phyloP scores from a whole-genome alignment of 2,888 invertebrate species.

The Calliphora vomitoria region DNA sequence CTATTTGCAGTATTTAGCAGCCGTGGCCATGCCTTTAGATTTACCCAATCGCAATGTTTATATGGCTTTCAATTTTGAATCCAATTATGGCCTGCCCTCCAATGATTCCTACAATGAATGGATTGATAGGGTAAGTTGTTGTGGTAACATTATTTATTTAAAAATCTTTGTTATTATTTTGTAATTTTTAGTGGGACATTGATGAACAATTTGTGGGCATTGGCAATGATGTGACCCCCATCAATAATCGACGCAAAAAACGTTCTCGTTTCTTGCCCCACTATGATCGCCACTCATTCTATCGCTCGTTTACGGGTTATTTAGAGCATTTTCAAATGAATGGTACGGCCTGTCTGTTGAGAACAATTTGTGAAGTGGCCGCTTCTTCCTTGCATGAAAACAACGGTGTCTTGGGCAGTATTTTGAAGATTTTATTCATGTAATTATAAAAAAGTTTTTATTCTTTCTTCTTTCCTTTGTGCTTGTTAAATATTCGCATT shows the following conservation, averaged over 20 bases:
- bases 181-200: conserved; percentile 80
- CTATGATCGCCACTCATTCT: conserved; percentile 80
- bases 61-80: conserved; percentile 90
- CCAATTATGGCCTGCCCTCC: conserved; percentile 87
- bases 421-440: conserved; percentile 89
- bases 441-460: conserved; percentile 84
- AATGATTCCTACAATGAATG: conserved; percentile 86
- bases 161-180: background rate
- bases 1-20: conserved; percentile 87
- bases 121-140: conserved; percentile 85
- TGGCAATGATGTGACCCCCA: conserved; percentile 79
- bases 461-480: background rate
- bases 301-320: conserved; percentile 79
- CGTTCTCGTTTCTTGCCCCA: conserved; percentile 41
- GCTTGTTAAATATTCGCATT: background rate
- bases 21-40: conserved; percentile 89
- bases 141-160: background rate
- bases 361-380: conserved; percentile 89
- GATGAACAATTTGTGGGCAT: conserved; percentile 79
- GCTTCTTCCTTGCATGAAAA: conserved; percentile 81
- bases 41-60: conserved; percentile 89
- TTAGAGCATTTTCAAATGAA: conserved; percentile 81
- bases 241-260: conserved; percentile 77
- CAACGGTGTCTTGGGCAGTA: conserved; percentile 88
- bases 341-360: conserved; percentile 87